These are phyloP conservation scores for Cynocephalus volans DNA, from an alignment of 2,113 vertebrate species.

Conservation along the genomic window DNA sequence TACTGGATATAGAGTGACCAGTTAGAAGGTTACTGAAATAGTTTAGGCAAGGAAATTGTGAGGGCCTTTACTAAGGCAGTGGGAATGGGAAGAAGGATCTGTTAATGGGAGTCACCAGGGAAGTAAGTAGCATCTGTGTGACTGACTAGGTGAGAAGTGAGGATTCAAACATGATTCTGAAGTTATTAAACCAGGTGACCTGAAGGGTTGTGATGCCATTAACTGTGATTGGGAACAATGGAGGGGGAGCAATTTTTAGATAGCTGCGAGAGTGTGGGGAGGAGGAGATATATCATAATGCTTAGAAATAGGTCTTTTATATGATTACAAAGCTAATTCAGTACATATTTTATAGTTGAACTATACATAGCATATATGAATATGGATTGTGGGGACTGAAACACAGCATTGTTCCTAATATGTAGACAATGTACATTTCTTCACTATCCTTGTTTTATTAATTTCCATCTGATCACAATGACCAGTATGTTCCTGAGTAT, in stretches of 20 bases:
- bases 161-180: constrained; percentile 22
- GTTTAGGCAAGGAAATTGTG: constrained; percentile 8
- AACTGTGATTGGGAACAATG: constrained; percentile 25
- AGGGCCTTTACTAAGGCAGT: background rate
- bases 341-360: constrained; percentile 9
- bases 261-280: background rate
- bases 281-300: background rate
- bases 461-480: constrained; percentile 41
- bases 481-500: constrained; percentile 59
- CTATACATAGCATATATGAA: constrained; percentile 30
- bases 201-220: background rate
- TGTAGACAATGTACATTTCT: constrained; percentile 60
- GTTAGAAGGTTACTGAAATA: constrained; percentile 34
- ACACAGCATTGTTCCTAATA: constrained; percentile 30
- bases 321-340: constrained; percentile 30
- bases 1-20: background rate
- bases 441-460: constrained; percentile 37
- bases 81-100: constrained; percentile 7
- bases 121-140: background rate
- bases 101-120: constrained; percentile 12
- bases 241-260: background rate
- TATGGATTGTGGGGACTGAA: constrained; percentile 34
- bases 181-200: constrained; percentile 15
- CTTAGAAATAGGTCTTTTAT: constrained; percentile 50
- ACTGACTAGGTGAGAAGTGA: background rate